Evolutionary conservation across 2,797 vertebrate genomes (phyloP), one percentile per base, ranked within the genome.

Genomic region (Ctenochaetus hawaiiensis): DNA sequence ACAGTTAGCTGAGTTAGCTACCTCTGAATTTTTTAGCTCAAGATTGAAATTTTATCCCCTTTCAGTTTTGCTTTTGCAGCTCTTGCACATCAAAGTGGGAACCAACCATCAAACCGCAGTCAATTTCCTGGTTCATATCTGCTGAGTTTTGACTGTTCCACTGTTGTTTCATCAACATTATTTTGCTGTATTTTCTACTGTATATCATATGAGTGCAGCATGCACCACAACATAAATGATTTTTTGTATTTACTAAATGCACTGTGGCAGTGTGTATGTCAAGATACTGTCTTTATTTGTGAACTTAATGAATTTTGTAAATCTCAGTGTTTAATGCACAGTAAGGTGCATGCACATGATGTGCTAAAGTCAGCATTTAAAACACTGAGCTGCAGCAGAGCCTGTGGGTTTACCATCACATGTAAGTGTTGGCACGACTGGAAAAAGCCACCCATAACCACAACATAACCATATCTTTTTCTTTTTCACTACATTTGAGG

Each of bases 41-140:
- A 41, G 11, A 47, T 8, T 14, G 13, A 64, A 64, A 66, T 44
- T 49, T 44, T 71, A 70, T 60, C 12, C 41, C 13, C 12, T 20
- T 18, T 23, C n/a, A 58, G 4, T 8, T 16, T 11, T 4, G 54
- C 53, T 57, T 12, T 41, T 53, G 51, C 64, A 64, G 47, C 44
- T 51, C 13, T 48, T 60, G 71, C 75, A 81, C 58, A 43, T 75
- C 23, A 78, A 75, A 81, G 62, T 47, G 26, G 18, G 34, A 71
- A 43, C 41, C 16, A 14, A n/a, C 7, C 49, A 67, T 26, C 0
- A 57, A 64, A 76, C 79, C 23, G 0, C 65, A 71, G 26, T n/a
- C 45, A 13, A 16, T 80, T 74, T 74, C 69, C 74, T 58, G 74
- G 20, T 51, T 53, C 30, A 48, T 23, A 45, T 67, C n/a, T 49